Conservation (phyloP, 2,797 vertebrate genomes). For the Dicrostonyx torquatus region DNA sequence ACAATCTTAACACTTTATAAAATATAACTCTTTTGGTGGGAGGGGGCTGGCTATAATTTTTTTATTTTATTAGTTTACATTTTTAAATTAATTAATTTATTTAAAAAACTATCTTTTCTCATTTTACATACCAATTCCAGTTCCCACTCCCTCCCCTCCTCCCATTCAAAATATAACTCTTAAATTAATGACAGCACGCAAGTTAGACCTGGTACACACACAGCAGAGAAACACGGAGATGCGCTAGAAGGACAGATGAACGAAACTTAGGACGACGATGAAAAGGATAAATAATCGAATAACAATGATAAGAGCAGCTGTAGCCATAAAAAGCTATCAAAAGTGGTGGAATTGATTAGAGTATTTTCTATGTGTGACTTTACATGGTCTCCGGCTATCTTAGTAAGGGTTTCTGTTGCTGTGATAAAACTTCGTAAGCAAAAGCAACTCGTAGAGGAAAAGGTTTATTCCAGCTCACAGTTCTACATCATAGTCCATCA, state of each 20-base stretch:
- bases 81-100: no score
- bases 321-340: neutral
- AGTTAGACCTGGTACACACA: neutral
- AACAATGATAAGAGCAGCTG: neutral
- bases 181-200: neutral
- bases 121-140: no score
- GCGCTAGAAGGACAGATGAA: neutral
- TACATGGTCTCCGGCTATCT: neutral
- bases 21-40: neutral
- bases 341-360: neutral
- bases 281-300: neutral
- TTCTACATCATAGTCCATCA: neutral
- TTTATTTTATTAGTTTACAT: no score
- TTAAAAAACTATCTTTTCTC: no score
- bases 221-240: neutral
- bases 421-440: neutral
- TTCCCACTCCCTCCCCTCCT: no score
- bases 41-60: no score
- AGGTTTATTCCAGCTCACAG: neutral
- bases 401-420: neutral
- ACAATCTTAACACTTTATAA: neutral
- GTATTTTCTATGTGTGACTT: neutral
- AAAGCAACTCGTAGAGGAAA: neutral
- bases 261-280: neutral
- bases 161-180: neutral